Base-by-base conservation (phyloP, 2,888 invertebrate genomes). In the Arge pagana region DNA sequence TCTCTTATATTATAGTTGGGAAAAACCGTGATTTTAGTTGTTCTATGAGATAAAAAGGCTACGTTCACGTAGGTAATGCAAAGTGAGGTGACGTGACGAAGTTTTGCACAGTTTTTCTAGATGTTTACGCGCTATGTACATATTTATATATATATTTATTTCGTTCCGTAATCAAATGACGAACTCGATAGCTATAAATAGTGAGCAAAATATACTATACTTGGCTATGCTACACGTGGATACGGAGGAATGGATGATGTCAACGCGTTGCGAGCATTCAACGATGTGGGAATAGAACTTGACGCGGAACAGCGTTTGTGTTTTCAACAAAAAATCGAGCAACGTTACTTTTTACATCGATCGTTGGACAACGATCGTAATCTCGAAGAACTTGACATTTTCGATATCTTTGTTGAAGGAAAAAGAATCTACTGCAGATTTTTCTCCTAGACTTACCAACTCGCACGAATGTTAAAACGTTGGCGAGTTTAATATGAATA, bases 401-500 rank as follows among this genome's bases (percentile, higher is more conserved):
- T n/a, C n/a, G n/a, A n/a, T n/a, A n/a, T n/a, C n/a, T n/a, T n/a
- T n/a, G n/a, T n/a, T n/a, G n/a, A n/a, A n/a, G n/a, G n/a, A n/a
- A n/a, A n/a, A n/a, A n/a, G n/a, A n/a, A n/a, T n/a, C n/a, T n/a
- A n/a, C n/a, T n/a, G n/a, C n/a, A 45, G 45, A 31, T 15, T 45
- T 23, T 15, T 24, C 15, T 45, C 21, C 24, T 16, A 19, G n/a
- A 3, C 19, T 30, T 10, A 31, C 21, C 10, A 21, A 1, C 16
- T 35, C 18, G 2, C 31, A 45, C n/a, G 13, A 31, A 33, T 23
- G 75, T 82, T 84, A 90, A 79, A 90, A 89, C 1, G 88, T 89
- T 1, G 89, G 88, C 2, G 91, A 88, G 76, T 88, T 88, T 74
- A 90, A 82, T 64, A 96, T 95, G 77, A 96, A 96, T 72, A 95